Evolutionary conservation across 2,797 vertebrate species (phyloP), one percentile per base, ranked within the genome.

Genomic region (Phyllotis vaccarum): DNA sequence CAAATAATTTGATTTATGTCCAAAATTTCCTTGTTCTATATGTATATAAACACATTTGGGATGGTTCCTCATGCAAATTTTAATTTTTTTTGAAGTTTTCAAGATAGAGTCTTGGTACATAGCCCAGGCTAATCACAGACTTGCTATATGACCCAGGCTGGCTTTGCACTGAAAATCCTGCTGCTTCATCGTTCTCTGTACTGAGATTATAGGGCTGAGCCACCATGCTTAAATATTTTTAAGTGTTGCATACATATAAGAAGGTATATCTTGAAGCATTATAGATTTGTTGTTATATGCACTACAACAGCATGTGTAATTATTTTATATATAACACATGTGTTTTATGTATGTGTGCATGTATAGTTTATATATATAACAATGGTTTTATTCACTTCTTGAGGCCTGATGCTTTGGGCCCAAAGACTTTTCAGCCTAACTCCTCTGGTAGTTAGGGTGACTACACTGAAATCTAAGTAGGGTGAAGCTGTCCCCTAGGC

Each of bases 231-330:
- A 52, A 54, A 40, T 8, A 10, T 21, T 81, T 83, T 83, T 52
- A 22, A 72, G 14, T 90, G 43, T 83, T 87, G 34, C 40, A 62
- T 76, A 87, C 3, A 56, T 27, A 91, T 49, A 49, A 5, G 74
- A 95, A 88, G 80, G 3, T 93, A 29, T 52, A 64, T 19, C 43
- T 83, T 96, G 49, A 92, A 88, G 86, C 82, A 90, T 64, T 72
- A 82, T n/a, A 91, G n/a, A 80, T 31, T 91, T n/a, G 4, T 75
- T 93, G 22, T 86, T 94, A 64, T 93, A 31, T 82, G 70, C 58
- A 91, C 19, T 40, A 14, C 29, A 75, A 49, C 13, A 46, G 8
- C 12, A 46, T 46, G 16, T 46, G 16, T 46, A 46, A 40, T 75
- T 75, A 22, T 75, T n/a, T 19, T n/a, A 68, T n/a, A n/a, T n/a